A percentile compares a stretch with the other conserved stretches of the same genome.
phyloP scores from a whole-genome alignment of 2,113 vertebrate species.

The Dicerorhinus sumatrensis region DNA sequence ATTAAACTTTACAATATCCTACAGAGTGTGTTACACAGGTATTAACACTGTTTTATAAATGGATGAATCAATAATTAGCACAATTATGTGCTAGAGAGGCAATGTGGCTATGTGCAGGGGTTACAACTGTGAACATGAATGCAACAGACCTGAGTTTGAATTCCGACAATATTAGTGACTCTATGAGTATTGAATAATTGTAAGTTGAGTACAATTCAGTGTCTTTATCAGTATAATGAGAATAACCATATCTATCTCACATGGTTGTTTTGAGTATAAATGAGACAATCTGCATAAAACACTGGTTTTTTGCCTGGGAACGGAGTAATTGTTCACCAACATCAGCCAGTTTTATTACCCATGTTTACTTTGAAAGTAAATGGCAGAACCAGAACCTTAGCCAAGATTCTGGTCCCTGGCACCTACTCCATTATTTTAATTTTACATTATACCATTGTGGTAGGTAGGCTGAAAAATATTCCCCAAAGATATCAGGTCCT shows the following conservation, averaged over 20 bases:
- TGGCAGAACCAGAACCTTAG: neutral
- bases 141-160: neutral
- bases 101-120: neutral
- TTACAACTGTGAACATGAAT: no score
- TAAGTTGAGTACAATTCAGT: neutral
- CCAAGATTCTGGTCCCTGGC: neutral
- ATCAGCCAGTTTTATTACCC: neutral
- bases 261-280: neutral
- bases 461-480: neutral
- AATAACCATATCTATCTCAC: neutral
- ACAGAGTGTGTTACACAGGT: neutral
- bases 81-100: neutral
- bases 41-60: neutral
- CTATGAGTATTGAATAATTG: neutral
- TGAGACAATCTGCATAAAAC: neutral
- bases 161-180: neutral
- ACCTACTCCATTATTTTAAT: neutral
- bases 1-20: neutral
- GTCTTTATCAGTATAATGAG: neutral
- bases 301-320: neutral
- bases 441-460: neutral
- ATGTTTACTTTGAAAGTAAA: neutral
- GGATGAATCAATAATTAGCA: neutral
- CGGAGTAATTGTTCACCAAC: neutral
- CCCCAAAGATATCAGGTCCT: neutral